Evolutionary conservation across 2,888 invertebrate species (phyloP).

Genomic region (Chorisops tibialis): DNA sequence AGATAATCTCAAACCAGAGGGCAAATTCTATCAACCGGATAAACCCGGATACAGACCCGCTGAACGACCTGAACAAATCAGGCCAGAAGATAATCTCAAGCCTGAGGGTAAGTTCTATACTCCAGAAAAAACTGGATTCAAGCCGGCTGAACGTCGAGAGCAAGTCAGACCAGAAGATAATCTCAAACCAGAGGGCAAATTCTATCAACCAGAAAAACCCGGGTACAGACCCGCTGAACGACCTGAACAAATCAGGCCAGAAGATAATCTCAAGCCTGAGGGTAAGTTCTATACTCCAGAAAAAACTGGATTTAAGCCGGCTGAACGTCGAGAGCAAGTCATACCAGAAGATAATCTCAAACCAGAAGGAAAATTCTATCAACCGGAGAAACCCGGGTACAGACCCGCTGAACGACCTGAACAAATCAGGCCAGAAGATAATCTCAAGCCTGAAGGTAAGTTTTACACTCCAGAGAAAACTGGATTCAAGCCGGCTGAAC

Average conservation of each 20-base stretch:
- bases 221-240: conserved; percentile 51
- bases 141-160: conserved; percentile 52
- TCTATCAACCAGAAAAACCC: conserved; percentile 45
- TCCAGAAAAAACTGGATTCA: conserved; percentile 48
- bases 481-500: conserved; percentile 52
- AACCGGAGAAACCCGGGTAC: conserved; percentile 47
- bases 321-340: conserved; percentile 58
- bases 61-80: conserved; percentile 33
- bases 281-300: conserved; percentile 57
- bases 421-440: conserved; percentile 47
- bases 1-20: conserved; percentile 53
- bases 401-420: conserved; percentile 52
- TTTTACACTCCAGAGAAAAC: conserved; percentile 45
- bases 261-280: conserved; percentile 55
- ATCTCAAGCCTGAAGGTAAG: conserved; percentile 53
- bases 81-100: conserved; percentile 51
- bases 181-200: conserved; percentile 55
- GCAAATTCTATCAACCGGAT: conserved; percentile 50
- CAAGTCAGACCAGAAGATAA: conserved; percentile 44
- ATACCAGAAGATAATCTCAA: conserved; percentile 61
- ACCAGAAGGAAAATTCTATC: conserved; percentile 58
- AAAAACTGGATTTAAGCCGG: conserved; percentile 54
- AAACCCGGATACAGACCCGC: conserved; percentile 43
- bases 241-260: conserved; percentile 49
- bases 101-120: conserved; percentile 51